Evolutionary conservation across 1,140 invertebrate genomes (phyloP).

Genomic region (Drosophila repleta): DNA sequence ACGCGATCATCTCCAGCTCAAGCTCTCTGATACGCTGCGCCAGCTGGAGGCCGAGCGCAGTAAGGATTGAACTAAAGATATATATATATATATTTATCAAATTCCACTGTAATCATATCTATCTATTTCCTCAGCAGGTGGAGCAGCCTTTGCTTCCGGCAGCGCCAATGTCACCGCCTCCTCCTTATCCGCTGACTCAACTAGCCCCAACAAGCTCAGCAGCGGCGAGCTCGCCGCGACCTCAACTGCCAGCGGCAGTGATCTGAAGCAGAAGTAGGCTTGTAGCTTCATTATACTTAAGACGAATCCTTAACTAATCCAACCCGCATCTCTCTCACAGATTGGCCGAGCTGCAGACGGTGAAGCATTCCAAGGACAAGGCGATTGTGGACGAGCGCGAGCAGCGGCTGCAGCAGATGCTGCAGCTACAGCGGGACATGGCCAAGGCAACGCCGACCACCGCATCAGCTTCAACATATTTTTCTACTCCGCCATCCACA

Average conservation of each 20-base stretch:
- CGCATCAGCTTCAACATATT: slow-evolving; percentile 87
- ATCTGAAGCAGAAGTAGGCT: slow-evolving; percentile 75
- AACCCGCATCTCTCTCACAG: slow-evolving; percentile 61
- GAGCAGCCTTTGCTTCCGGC: not conserved
- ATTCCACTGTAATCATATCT: slow-evolving; percentile 1
- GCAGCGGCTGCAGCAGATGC: slow-evolving; percentile 89
- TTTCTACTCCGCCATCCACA: slow-evolving; percentile 85
- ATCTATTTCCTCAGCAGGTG: slow-evolving; percentile 14
- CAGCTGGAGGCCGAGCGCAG: slow-evolving; percentile 87
- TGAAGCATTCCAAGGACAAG: slow-evolving; percentile 90
- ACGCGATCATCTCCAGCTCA: slow-evolving; percentile 91
- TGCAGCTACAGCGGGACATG: slow-evolving; percentile 88
- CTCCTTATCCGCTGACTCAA: slow-evolving; percentile 14
- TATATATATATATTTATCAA: no score
- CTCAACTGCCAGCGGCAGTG: slow-evolving; percentile 49
- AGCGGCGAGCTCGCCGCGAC: slow-evolving; percentile 24
- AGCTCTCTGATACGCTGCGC: slow-evolving; percentile 91
- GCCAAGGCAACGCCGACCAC: slow-evolving; percentile 88
- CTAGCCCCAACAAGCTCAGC: slow-evolving; percentile 34
- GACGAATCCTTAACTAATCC: not conserved
- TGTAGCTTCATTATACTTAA: not conserved
- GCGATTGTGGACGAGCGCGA: slow-evolving; percentile 90
- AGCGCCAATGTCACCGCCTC: slow-evolving; percentile 16
- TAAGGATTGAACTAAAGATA: no score
- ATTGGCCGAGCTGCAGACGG: slow-evolving; percentile 89